Conservation (phyloP, 2,888 invertebrate species). For the Drosophila glabriapex region DNA sequence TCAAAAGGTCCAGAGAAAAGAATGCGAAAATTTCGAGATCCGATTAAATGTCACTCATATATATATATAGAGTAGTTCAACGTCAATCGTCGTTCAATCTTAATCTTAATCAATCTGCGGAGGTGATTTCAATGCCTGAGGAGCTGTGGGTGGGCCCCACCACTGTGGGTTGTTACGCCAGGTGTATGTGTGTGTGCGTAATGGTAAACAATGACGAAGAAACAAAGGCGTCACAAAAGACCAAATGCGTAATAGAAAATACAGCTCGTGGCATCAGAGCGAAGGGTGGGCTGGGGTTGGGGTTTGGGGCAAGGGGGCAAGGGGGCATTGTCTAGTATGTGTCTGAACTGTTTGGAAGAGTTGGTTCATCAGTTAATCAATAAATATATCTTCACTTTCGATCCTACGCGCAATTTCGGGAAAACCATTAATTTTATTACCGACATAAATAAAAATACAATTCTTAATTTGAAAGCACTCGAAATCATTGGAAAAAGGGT, state of each 20-base stretch:
- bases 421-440: neutral
- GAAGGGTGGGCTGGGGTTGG: neutral
- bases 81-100: neutral
- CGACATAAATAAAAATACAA: neutral
- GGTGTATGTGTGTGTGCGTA: constrained; percentile 1
- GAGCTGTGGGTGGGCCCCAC: constrained; percentile 23
- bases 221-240: constrained; percentile 43
- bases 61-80: constrained; percentile 1
- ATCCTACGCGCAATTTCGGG: neutral
- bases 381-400: neutral
- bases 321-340: neutral
- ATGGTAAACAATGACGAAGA: constrained; percentile 38
- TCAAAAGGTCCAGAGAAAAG: neutral
- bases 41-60: neutral
- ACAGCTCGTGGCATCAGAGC: neutral
- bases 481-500: neutral
- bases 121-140: constrained; percentile 14
- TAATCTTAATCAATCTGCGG: constrained; percentile 22
- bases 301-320: no score
- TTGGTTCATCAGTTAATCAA: neutral
- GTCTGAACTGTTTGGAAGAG: neutral
- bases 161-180: constrained; percentile 2
- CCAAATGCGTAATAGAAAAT: constrained; percentile 46
- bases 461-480: neutral
- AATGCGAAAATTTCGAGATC: neutral